These are phyloP conservation scores for Lontra canadensis DNA, from an alignment of 2,113 vertebrate genomes.

Conservation along the genomic window DNA sequence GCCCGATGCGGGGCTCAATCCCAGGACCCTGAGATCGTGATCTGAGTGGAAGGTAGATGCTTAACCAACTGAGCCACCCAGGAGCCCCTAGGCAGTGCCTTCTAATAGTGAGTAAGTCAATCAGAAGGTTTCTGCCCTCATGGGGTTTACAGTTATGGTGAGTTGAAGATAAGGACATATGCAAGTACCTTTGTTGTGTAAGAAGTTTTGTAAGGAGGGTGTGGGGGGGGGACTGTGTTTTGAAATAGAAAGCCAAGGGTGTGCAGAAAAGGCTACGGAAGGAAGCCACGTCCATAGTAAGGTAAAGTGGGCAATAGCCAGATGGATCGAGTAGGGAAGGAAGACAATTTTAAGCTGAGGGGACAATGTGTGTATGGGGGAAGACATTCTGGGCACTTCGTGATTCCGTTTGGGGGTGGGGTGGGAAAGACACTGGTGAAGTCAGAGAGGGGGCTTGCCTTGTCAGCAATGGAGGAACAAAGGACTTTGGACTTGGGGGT, in stretches of 20 bases:
- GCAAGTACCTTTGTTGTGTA: background rate
- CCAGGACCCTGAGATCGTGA: too few species aligned
- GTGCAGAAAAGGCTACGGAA: background rate
- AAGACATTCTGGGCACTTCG: background rate
- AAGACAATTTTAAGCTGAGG: background rate
- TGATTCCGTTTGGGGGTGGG: background rate
- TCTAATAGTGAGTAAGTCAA: background rate
- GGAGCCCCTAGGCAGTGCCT: background rate
- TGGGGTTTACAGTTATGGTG: background rate
- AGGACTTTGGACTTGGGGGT: constrained; percentile 1
- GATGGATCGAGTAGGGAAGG: background rate
- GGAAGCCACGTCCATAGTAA: background rate
- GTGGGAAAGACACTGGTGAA: background rate
- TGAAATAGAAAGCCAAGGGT: background rate
- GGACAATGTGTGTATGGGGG: background rate
- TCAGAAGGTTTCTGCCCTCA: background rate
- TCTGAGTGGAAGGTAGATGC: too few species aligned
- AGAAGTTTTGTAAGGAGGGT: background rate
- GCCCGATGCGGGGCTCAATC: too few species aligned
- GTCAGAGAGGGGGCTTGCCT: background rate
- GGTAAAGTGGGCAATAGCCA: background rate
- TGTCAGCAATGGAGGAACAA: background rate
- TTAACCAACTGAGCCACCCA: too few species aligned
- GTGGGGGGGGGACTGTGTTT: background rate
- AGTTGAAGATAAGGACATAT: background rate